Evolutionary conservation across 2,888 invertebrate genomes (phyloP).

Genomic region (Atethmia centrago): DNA sequence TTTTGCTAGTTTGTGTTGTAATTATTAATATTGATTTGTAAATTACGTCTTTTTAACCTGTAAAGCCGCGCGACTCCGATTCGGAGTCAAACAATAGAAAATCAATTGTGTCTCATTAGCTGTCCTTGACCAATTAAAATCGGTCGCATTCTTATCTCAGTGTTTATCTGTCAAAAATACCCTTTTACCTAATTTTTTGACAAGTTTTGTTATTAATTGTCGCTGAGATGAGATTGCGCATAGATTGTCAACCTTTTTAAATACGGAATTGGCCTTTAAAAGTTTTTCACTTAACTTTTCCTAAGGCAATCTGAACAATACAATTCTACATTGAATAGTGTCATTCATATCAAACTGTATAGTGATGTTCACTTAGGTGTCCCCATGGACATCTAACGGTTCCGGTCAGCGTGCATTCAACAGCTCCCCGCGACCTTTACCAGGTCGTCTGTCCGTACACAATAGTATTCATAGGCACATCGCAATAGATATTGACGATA

Average conservation of each 20-base stretch:
- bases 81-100: too few relatives aligned
- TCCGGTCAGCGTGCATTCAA: conserved; percentile 27
- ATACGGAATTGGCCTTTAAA: too few relatives aligned
- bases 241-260: not conserved
- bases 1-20: too few relatives aligned
- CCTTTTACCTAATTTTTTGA: too few relatives aligned
- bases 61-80: too few relatives aligned
- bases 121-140: too few relatives aligned
- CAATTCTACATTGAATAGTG: not conserved
- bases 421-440: conserved; percentile 36
- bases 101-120: too few relatives aligned
- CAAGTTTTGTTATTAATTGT: not conserved
- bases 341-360: conserved; percentile 16
- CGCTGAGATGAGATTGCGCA: not conserved
- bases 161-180: too few relatives aligned
- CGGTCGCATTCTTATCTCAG: not conserved
- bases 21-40: too few relatives aligned
- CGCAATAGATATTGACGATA: conserved; percentile 22
- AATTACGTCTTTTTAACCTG: too few relatives aligned
- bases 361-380: not conserved
- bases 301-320: not conserved
- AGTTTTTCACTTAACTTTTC: not conserved
- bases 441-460: conserved; percentile 8
- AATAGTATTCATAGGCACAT: conserved; percentile 47
- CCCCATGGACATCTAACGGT: conserved; percentile 8